Percentiles rank a stretch among this genome's conserved stretches.
Conservation (phyloP, 2,113 vertebrate species). For the Datnioides undecimradiatus region DNA sequence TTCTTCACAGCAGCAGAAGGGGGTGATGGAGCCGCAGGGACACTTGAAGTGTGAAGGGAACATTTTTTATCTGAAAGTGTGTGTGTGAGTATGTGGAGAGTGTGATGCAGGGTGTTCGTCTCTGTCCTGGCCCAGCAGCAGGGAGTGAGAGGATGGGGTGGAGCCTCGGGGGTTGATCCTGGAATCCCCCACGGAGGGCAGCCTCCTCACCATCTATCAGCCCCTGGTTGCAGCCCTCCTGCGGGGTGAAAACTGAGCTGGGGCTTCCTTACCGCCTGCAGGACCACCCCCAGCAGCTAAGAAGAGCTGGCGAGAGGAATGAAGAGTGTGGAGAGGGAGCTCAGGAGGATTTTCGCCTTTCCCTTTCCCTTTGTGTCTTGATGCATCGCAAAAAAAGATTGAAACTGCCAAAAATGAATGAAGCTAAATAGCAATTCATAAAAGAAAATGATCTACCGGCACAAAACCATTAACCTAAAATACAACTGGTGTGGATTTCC, state of each 20-base stretch:
- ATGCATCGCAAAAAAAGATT: neutral
- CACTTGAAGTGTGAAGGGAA: neutral
- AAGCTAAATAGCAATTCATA: neutral
- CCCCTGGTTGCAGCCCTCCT: constrained; percentile 21
- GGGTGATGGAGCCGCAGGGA: neutral
- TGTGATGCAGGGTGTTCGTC: neutral
- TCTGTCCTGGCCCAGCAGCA: constrained; percentile 25
- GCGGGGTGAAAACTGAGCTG: constrained; percentile 14
- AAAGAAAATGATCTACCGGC: neutral
- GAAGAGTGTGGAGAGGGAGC: neutral
- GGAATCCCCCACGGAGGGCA: constrained; percentile 9
- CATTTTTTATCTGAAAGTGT: neutral
- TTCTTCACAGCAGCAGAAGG: constrained; percentile 3
- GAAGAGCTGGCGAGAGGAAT: neutral
- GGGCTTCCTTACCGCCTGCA: neutral
- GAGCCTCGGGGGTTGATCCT: constrained; percentile 7
- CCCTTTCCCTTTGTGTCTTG: neutral
- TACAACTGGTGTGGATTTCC: neutral
- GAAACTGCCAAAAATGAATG: neutral
- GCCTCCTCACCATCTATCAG: constrained; percentile 19
- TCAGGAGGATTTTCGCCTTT: no score
- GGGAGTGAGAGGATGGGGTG: neutral
- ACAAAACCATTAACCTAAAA: constrained; percentile 7
- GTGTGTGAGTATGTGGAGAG: neutral
- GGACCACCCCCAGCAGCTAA: neutral